Base-by-base conservation (phyloP, 2,888 invertebrate genomes). In the Camponotus fellah region DNA sequence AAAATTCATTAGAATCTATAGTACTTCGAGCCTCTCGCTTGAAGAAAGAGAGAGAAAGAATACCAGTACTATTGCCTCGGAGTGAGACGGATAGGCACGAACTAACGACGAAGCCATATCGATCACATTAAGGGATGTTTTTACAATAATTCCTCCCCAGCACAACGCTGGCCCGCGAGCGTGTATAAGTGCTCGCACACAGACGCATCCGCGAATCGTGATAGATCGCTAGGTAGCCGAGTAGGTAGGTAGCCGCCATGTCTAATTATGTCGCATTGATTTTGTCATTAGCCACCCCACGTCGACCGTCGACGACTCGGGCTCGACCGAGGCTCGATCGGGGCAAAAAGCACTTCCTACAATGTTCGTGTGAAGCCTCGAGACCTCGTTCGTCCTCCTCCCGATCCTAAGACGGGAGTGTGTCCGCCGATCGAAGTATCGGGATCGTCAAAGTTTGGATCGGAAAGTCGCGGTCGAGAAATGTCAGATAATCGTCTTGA, bases 181-280 rank as follows among this genome's bases (percentile, higher is more conserved):
- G 87, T 82, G 77, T 76, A 58, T 68, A 83, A 40, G 85, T 53
- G 58, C 46, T 46, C 74, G 60, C 66, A 10, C 56, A 72, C 79
- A 56, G 58, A 68, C 75, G 74, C 75, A 37, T 68, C 49, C 71
- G 56, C 56, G 43, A 64, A n/a, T 72, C 83, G 84, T 84, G 74
- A 60, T 76, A 82, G 86, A 85, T 91, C 71, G 88, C 83, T 85
- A 72, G 82, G 82, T 83, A 74, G 86, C 82, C 56, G 82, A 83
- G 86, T 85, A 86, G 88, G 88, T 90, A 90, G 88, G 86, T 82
- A 91, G 92, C 91, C 92, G 93, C 93, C 93, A 93, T 93, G 92
- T 93, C 93, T 94, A 94, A 94, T 94, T 94, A 94, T 94, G 93
- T 94, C 94, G 94, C 94, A 94, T 94, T 94, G 94, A 94, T 94